Conservation (phyloP, 2,888 invertebrate genomes). For the Abrostola triplasia region DNA sequence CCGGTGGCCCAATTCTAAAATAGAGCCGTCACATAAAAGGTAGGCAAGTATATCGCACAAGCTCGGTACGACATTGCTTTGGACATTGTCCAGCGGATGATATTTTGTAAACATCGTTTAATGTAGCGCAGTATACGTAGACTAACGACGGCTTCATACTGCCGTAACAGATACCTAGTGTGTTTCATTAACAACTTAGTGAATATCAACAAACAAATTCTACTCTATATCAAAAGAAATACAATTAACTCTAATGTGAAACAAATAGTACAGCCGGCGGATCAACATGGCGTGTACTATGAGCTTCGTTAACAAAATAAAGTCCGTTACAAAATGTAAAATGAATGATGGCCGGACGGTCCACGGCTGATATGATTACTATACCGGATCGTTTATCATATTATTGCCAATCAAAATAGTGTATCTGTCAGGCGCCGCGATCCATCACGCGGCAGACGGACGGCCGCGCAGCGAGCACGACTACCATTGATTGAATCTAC, state of each 20-base stretch:
- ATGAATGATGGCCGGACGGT: slow-evolving; percentile 81
- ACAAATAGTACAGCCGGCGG: slow-evolving; percentile 48
- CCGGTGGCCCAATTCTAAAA: slow-evolving; percentile 79
- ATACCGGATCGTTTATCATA: slow-evolving; percentile 85
- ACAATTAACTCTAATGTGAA: slow-evolving; percentile 59
- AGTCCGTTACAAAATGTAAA: slow-evolving; percentile 76
- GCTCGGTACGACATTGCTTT: slow-evolving; percentile 78
- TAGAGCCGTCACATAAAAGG: slow-evolving; percentile 81
- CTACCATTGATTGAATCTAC: slow-evolving; percentile 71
- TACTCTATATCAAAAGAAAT: slow-evolving; percentile 64
- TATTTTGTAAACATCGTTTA: slow-evolving; percentile 83
- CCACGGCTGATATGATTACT: slow-evolving; percentile 82
- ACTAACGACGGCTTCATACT: slow-evolving; percentile 71
- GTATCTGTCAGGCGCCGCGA: slow-evolving; percentile 86
- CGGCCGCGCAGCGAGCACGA: slow-evolving; percentile 60
- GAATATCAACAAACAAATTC: slow-evolving; percentile 63
- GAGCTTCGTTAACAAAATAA: slow-evolving; percentile 70
- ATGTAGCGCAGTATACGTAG: slow-evolving; percentile 77
- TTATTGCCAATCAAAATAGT: slow-evolving; percentile 89
- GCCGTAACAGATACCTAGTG: slow-evolving; percentile 62
- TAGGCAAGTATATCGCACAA: slow-evolving; percentile 74
- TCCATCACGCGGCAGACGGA: slow-evolving; percentile 81
- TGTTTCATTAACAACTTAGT: slow-evolving; percentile 50
- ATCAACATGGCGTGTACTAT: slow-evolving; percentile 55
- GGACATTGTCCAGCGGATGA: slow-evolving; percentile 83